Evolutionary conservation across 2,888 invertebrate species (phyloP), one percentile per base, ranked within the genome.

Genomic region (Pemphredon lugubris): DNA sequence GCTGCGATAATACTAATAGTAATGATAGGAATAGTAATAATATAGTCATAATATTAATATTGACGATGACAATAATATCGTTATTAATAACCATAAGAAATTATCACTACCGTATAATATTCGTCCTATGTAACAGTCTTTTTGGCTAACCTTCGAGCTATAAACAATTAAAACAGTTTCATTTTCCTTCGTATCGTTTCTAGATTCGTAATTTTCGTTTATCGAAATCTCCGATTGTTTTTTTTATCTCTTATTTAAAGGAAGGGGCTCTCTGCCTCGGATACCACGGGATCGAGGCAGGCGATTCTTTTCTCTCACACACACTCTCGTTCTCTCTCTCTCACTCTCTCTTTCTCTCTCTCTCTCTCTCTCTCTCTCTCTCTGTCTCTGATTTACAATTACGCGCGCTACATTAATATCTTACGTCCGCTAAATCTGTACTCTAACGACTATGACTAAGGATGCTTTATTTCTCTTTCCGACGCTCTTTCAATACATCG

Each of bases 51-150:
- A 55, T 71, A 65, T 63, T 71, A 73, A 70, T 73, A 74, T 72
- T 58, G 58, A 63, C 69, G 75, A 70, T 75, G 58, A 75, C 48
- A 53, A 70, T 75, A 78, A 80, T 85, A 80, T 76, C 75, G 74
- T 48, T 71, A 50, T 64, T 58, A 70, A 73, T 83, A 82, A 79
- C 77, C 70, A 83, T 83, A 77, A 75, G 83, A 79, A 85, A 81
- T 82, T 81, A 82, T 85, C 78, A 81, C 85, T 87, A 86, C 79
- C 84, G 78, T 45, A 55, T 65, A 85, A 83, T 86, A 87, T 85
- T 85, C 84, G 75, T 84, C 84, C 83, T 88, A 88, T 83, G 69
- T 87, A 88, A 87, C 87, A 88, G 87, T 88, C 88, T 87, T 88
- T 87, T 86, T 87, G 85, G 87, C 84, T 86, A 88, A 83, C 83